Evolutionary conservation across 2,888 invertebrate genomes (phyloP), one percentile per base, ranked within the genome.

Genomic region (Molanna angustata): DNA sequence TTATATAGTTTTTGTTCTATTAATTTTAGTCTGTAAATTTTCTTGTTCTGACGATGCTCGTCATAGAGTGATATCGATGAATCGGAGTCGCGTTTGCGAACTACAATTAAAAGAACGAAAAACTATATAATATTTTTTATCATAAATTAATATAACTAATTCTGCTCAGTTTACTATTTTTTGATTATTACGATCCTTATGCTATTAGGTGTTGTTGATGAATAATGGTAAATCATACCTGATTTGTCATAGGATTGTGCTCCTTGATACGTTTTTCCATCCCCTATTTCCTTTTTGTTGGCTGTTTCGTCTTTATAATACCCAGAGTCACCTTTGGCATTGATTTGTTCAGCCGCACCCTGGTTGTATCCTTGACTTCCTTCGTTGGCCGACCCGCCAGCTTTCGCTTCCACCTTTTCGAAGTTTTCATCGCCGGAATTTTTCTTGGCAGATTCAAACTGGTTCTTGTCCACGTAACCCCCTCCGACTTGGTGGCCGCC

Each of bases 261-360:
- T 31, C 82, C 82, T 64, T 78, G 74, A 60, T 80, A 83, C 54
- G 67, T 71, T 60, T 82, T 82, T 55, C 80, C 81, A 61, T 82
- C 82, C 52, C 80, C 81, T 2, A 72, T 71, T 7, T 77, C 73
- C 66, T 81, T 82, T 57, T 82, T 82, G 58, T 76, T 80, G 0
- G 78, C 81, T 0, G 76, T 72, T 51, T 77, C 77, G 46, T 76
- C 78, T 41, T 76, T 76, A 61, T 78, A 81, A 49, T 75, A 78
- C 39, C 76, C 80, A 1, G 78, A 73, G 51, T 80, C 69, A 2
- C 69, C 70, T 57, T 72, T 69, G 39, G 62, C 61, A 52, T 69
- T 67, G 56, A 68, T 69, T 4, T 66, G 58, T 2, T 64, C 79
- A 1, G 76, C 76, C 41, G 77, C 72, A 9, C 75, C 82, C 60